Evolutionary conservation across 2,797 vertebrate genomes (phyloP).

Genomic region (Alectoris magna): DNA sequence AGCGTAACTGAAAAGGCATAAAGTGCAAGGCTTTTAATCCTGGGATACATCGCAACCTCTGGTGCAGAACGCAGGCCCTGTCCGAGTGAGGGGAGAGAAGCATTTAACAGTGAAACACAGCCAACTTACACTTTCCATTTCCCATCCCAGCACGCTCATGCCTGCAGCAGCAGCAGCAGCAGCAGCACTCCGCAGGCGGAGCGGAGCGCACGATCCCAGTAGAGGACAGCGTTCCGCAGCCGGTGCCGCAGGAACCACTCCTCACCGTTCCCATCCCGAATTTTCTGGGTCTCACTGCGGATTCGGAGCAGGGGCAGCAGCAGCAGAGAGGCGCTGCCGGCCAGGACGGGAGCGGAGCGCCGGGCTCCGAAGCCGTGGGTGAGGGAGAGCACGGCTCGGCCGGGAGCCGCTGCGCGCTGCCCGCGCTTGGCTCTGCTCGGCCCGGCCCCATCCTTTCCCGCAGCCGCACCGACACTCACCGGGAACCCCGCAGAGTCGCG

Average conservation of each 20-base stretch:
- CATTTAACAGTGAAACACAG: background rate
- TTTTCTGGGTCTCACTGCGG: background rate
- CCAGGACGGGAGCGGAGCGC: background rate
- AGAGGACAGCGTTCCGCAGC: background rate
- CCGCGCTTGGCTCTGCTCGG: background rate
- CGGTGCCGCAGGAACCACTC: background rate
- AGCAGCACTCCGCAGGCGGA: background rate
- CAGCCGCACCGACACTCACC: too few relatives aligned
- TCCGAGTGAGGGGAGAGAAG: background rate
- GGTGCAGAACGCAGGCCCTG: background rate
- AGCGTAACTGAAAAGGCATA: constrained; percentile 41
- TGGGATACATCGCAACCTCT: constrained; percentile 52
- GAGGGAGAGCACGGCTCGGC: too few relatives aligned
- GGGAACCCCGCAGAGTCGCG: too few relatives aligned
- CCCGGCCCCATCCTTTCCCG: background rate
- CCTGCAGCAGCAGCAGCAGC: background rate
- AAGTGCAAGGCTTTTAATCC: constrained; percentile 29
- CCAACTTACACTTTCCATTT: accelerated
- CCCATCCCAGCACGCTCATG: background rate
- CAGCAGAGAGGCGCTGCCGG: background rate
- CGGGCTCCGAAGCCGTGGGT: background rate
- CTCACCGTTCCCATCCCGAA: background rate
- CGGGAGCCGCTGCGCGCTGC: background rate
- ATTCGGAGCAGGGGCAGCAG: background rate
- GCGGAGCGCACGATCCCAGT: background rate